Evolutionary conservation across 2,113 vertebrate species (phyloP).

Genomic region (Laterallus jamaicensis): DNA sequence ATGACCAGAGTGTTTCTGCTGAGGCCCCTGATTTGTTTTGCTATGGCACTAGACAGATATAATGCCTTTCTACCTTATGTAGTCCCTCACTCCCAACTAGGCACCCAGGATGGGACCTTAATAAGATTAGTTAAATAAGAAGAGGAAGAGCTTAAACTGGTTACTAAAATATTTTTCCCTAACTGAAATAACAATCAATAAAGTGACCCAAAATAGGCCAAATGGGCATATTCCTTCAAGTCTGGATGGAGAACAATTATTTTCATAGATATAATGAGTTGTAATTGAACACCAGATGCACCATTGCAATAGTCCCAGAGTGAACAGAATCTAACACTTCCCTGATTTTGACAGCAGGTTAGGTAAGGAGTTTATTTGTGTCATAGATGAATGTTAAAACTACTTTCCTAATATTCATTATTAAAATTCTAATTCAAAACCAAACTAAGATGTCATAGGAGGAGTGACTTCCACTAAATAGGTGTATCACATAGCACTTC

Average conservation of each 20-base stretch:
- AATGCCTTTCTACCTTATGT: neutral
- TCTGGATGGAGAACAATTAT: neutral
- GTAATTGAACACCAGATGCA: neutral
- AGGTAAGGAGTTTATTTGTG: neutral
- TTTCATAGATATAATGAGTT: neutral
- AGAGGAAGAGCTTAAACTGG: neutral
- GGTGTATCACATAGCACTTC: neutral
- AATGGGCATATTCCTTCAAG: neutral
- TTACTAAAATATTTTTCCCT: neutral
- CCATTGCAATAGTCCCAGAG: neutral
- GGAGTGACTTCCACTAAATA: neutral
- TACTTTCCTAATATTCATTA: neutral
- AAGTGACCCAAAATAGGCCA: neutral
- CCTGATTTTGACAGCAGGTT: neutral
- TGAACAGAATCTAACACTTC: neutral
- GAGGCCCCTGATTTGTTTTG: neutral
- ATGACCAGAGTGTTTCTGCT: neutral
- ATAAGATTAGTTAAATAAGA: neutral
- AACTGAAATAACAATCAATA: neutral
- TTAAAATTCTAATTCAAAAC: neutral
- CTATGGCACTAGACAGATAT: neutral
- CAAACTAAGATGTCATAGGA: neutral
- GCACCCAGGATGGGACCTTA: neutral
- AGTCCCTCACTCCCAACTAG: neutral
- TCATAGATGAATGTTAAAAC: neutral